Evolutionary conservation across 1,140 invertebrate species (phyloP).

Genomic region (Caerostris darwini): DNA sequence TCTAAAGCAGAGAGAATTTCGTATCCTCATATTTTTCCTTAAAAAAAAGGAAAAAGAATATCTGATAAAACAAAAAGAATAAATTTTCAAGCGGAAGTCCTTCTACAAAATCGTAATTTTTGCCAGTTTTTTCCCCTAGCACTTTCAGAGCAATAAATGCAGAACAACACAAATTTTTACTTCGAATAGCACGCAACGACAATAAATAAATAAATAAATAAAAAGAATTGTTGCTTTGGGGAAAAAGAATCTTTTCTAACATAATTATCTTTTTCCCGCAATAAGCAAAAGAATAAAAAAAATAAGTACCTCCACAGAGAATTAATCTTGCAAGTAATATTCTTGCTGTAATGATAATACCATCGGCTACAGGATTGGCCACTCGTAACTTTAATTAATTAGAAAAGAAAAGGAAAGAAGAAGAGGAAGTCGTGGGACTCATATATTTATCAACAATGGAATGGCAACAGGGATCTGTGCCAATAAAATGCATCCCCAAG

Average conservation of each 20-base stretch:
- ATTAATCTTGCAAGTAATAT: neutral
- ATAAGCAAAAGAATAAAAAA: neutral
- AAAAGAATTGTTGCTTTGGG: neutral
- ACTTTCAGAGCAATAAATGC: neutral
- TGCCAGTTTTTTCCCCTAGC: neutral
- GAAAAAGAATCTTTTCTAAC: neutral
- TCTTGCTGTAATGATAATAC: neutral
- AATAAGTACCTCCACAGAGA: neutral
- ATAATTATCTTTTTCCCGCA: neutral
- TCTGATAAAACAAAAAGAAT: neutral
- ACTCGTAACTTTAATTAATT: neutral
- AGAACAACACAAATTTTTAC: neutral
- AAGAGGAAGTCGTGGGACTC: neutral
- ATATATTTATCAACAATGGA: neutral
- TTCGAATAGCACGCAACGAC: neutral
- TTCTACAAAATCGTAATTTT: neutral
- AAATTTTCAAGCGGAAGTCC: neutral
- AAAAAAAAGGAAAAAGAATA: neutral
- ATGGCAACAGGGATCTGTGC: neutral
- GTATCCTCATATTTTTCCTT: neutral
- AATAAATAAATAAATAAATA: neutral
- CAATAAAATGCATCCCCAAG: neutral
- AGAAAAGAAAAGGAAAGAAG: neutral
- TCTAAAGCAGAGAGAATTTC: neutral
- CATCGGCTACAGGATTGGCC: neutral